phyloP scores from a whole-genome alignment of 2,797 vertebrate genomes.

The Poecilia picta region DNA sequence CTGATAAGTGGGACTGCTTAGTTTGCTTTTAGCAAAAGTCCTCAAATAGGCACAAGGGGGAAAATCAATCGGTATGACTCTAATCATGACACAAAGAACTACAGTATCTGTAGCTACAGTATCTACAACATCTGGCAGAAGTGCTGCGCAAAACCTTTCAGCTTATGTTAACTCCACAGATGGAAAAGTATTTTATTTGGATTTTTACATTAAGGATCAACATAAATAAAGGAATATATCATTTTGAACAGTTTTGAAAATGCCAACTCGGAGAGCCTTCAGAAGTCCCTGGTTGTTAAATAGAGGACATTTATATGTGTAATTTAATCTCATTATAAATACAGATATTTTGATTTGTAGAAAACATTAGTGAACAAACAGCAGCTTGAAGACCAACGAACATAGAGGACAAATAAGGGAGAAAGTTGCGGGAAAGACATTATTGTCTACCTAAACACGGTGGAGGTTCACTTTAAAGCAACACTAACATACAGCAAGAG shows the following conservation, averaged over 20 bases:
- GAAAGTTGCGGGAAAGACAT: not conserved
- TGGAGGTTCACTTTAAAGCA: not conserved
- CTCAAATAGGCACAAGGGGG: not conserved
- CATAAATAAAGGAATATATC: not conserved
- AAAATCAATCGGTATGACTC: not conserved
- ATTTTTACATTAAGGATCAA: not conserved
- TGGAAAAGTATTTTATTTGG: not conserved
- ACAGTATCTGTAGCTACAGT: too few species aligned
- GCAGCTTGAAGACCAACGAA: not conserved
- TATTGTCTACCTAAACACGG: not conserved
- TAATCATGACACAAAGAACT: slow-evolving; percentile 41
- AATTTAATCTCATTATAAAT: not conserved
- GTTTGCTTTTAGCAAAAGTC: not conserved
- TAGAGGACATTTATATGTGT: not conserved
- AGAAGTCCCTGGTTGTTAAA: not conserved
- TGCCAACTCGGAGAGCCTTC: not conserved
- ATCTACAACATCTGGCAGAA: not conserved
- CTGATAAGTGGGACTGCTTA: slow-evolving; percentile 10
- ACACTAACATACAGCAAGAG: not conserved
- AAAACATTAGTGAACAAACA: not conserved
- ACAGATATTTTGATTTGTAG: not conserved
- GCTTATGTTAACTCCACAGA: not conserved
- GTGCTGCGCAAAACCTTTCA: not conserved
- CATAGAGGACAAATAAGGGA: not conserved
- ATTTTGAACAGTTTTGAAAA: not conserved